Base-by-base conservation (phyloP, 2,797 vertebrate species). In the Cynopterus sphinx region DNA sequence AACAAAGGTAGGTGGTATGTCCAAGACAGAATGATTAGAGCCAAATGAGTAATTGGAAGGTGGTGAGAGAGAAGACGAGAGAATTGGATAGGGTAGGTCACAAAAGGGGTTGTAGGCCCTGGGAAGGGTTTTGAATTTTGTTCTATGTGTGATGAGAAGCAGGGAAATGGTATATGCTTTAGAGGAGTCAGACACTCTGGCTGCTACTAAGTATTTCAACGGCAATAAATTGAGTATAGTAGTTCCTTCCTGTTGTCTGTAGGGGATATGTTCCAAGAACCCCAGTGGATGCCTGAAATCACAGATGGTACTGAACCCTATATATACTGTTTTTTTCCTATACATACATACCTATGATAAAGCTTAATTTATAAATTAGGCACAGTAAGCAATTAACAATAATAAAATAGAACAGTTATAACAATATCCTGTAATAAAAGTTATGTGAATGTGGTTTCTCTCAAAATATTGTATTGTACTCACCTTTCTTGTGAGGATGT, bases 141-240 rank as follows among this genome's bases (percentile, higher is more conserved):
- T 85, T 78, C 12, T 57, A 71, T 82, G 19, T 82, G 9, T 94
- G 36, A 90, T 77, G 55, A 96, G 81, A 51, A 87, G 43, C 39
- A 36, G 19, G 41, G 78, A 90, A 19, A 70, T 77, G 51, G 46
- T 84, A 31, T 67, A 41, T 53, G 55, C 26, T 70, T 71, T 65
- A 78, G 19, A 87, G 53, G 28, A 88, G 21, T 61, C n/a, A 49
- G 21, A 53, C n/a, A 49, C 33, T 82, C 68, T 79, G 41, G 39
- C 41, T 70, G 21, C 71, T 51, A 16, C 59, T 82, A 46, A 79
- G n/a, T 84, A 84, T 93, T 75, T 96, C 53, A 92, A 41, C 57
- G 87, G 59, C 33, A 46, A 49, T 61, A 81, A 89, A 94, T 3
- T 43, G 22, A 93, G 26, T 51, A 61, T 26, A 79, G 26, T 79